Base-by-base conservation (phyloP, 2,113 vertebrate species). In the Serilophus lunatus region DNA sequence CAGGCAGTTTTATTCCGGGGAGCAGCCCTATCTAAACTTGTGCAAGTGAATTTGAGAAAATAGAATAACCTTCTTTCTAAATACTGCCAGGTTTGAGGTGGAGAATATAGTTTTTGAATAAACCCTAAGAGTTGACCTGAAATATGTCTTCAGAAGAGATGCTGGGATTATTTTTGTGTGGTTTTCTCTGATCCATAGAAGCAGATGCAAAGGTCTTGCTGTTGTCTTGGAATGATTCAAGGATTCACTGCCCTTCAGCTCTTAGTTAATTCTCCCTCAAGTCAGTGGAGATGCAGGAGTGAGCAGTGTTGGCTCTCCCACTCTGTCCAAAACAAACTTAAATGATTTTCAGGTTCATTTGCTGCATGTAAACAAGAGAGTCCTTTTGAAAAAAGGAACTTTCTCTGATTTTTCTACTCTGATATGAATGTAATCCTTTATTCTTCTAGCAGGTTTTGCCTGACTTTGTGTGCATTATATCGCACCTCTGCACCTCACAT, bases 401-500 rank as follows among this genome's bases (percentile, higher is more conserved):
- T 74, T 12, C 9, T 64, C 29, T 40, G 6, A 31, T 12, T 33
- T 72, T 65, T 81, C 78, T 53, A 29, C 44, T 49, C n/a, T 75
- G 45, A 40, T 24, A 3, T 70, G 22, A 88, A 45, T 53, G 4
- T 8, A 63, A 70, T 35, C 22, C 9, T 35, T 28, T 57, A 23
- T 59, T 82, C 50, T 69, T 65, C 22, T 57, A 57, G n/a, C 18
- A 69, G n/a, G 4, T 44, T 66, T 13, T 57, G 6, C 36, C 18
- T 82, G 44, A 44, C 44, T 44, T 44, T 44, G 12, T 40, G 35
- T 45, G 9, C 1, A 3, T 61, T 77, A 26, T 20, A 7, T 63
- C 1, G 0, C 18, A 26, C 4, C 26, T 86, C 25, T 50, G 5
- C 0, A 5, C 22, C 10, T 72, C 15, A 10, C 0, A 0, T 40